Evolutionary conservation across 2,797 vertebrate species (phyloP).

Genomic region (Phrynocephalus guinanensis): DNA sequence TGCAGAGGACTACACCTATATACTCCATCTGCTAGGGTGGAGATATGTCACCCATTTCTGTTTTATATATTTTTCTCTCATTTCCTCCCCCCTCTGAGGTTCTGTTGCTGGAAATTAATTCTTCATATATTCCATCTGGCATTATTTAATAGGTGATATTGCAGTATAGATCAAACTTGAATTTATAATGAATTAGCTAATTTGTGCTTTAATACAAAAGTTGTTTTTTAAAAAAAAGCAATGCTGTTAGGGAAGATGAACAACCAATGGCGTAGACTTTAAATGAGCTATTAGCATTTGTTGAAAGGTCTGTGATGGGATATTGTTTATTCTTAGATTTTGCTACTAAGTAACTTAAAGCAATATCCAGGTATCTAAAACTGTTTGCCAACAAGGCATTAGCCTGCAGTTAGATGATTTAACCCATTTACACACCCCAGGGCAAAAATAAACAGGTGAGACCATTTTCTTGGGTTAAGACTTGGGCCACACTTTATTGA

Average conservation of each 20-base stretch:
- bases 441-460: no score
- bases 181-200: slow-evolving; percentile 76
- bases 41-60: background rate
- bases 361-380: background rate
- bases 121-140: slow-evolving; percentile 68
- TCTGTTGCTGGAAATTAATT: slow-evolving; percentile 72
- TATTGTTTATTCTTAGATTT: background rate
- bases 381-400: no score
- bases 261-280: slow-evolving; percentile 35
- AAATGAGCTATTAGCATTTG: slow-evolving; percentile 11
- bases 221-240: slow-evolving; percentile 41
- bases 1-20: background rate
- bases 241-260: background rate
- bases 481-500: no score
- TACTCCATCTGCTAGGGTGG: background rate
- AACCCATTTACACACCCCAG: no score
- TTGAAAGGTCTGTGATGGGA: slow-evolving; percentile 40
- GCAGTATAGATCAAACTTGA: slow-evolving; percentile 78
- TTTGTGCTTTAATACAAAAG: slow-evolving; percentile 71
- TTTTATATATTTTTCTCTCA: background rate
- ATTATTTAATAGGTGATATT: slow-evolving; percentile 76
- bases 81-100: background rate
- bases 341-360: background rate
- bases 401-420: background rate
- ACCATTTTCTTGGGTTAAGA: no score